Evolutionary conservation across 2,888 invertebrate genomes (phyloP).

Genomic region (Balanococcus diminutus): DNA sequence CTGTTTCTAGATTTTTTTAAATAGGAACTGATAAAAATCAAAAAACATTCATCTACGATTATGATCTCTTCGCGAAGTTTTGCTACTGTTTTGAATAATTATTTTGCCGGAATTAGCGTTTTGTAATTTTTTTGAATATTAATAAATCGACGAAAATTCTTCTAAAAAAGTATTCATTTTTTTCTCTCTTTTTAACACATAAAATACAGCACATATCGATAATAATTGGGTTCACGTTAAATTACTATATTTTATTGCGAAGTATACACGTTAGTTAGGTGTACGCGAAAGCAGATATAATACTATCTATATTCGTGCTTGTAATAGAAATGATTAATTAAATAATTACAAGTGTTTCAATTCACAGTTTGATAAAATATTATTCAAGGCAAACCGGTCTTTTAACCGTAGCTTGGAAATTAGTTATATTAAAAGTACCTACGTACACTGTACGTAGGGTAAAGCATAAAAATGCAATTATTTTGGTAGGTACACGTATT

Average conservation of each 20-base stretch:
- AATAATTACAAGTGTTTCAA: conserved; percentile 38
- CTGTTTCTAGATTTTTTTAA: too few species aligned
- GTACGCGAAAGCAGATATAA: background rate
- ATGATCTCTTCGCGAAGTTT: too few species aligned
- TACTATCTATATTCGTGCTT: conserved; percentile 23
- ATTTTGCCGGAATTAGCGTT: too few species aligned
- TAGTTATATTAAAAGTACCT: background rate
- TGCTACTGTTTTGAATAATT: too few species aligned
- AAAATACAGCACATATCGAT: background rate
- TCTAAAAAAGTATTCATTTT: too few species aligned
- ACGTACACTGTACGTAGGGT: background rate
- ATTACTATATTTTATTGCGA: conserved; percentile 27
- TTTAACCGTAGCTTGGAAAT: background rate
- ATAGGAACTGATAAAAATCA: too few species aligned
- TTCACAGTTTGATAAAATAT: conserved; percentile 34
- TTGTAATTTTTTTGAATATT: too few species aligned
- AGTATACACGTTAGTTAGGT: background rate
- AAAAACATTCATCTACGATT: too few species aligned
- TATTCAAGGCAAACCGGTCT: conserved; percentile 28
- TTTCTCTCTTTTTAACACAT: too few species aligned
- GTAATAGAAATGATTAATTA: conserved; percentile 42
- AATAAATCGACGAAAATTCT: too few species aligned
- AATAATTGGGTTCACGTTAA: background rate
- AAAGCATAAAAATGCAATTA: conserved; percentile 10
- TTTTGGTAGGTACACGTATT: background rate